phyloP scores from a whole-genome alignment of 2,888 invertebrate species.

The Lasioglossum pauxillum region DNA sequence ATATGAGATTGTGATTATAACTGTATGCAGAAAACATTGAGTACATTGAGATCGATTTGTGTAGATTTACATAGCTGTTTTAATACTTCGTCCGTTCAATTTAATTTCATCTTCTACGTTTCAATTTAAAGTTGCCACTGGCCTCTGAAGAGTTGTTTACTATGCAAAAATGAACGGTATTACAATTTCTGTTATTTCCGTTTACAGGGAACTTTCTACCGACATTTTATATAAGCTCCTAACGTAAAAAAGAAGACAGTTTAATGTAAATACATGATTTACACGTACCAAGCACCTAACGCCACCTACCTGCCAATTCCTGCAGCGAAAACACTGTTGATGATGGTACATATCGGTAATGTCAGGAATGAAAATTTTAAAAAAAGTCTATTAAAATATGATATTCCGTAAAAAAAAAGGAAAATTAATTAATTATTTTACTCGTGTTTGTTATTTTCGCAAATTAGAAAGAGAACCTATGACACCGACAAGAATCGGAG shows the following conservation, averaged over 20 bases:
- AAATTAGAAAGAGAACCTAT: not conserved
- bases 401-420: not conserved
- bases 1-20: not conserved
- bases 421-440: not conserved
- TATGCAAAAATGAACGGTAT: not conserved
- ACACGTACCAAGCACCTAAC: constrained; percentile 1
- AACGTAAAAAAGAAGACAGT: not conserved
- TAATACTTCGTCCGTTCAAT: not conserved
- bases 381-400: not conserved
- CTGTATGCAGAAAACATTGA: not conserved
- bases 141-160: not conserved
- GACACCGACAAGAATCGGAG: too few species aligned
- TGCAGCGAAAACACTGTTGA: not conserved
- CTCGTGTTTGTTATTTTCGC: not conserved
- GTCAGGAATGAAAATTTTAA: not conserved
- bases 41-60: not conserved
- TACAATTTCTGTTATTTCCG: not conserved
- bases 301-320: constrained; percentile 27
- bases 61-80: not conserved
- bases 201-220: not conserved
- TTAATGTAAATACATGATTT: constrained; percentile 1
- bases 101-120: not conserved
- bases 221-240: not conserved
- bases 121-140: not conserved
- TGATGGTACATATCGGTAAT: not conserved